Base-by-base conservation (phyloP, 1,140 invertebrate genomes). In the Trichonephila clavipes region DNA sequence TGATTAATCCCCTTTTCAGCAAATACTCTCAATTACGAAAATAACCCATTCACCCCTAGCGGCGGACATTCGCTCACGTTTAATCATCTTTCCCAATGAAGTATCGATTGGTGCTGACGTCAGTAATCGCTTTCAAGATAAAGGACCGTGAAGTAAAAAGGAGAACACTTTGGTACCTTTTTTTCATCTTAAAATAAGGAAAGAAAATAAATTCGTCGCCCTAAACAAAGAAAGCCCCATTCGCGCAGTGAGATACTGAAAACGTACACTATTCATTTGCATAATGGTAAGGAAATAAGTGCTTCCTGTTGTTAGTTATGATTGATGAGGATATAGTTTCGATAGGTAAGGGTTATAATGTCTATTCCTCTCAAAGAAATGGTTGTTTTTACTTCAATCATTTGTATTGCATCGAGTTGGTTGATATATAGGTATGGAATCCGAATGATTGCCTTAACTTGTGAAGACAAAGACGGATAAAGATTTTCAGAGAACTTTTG, bases 71-170 rank as follows among this genome's bases (percentile, higher is more conserved):
- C 58, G 83, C 83, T 21, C 86, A 18, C 86, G 62, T 88, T 88
- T 88, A 88, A 88, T 88, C 86, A 88, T 88, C 59, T 64, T 88
- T 88, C 61, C 51, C 59, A 34, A 58, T 64, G 62, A 64, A 64
- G 59, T 64, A 88, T 88, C 86, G 86, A 88, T 88, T 88, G 83
- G 19, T 24, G 28, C 86, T 88, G 86, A 88, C 86, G 86, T 88
- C 59, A 64, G 86, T 61, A 77, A 77, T 77, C 72, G 28, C 72
- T 77, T 40, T 77, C 28, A 77, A 77, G 72, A 77, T 77, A 77
- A 77, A 77, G 72, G 72, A 19, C 72, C 72, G 34, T 77, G 34
- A 77, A 77, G 28, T 77, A 77, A 77, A 77, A 77, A 77, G 72
- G 72, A 77, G 72, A 77, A 34, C 28, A 77, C 72, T 77, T 77